These are phyloP conservation scores for Panulirus ornatus DNA, from an alignment of 1,140 invertebrate genomes.

Conservation along the genomic window DNA sequence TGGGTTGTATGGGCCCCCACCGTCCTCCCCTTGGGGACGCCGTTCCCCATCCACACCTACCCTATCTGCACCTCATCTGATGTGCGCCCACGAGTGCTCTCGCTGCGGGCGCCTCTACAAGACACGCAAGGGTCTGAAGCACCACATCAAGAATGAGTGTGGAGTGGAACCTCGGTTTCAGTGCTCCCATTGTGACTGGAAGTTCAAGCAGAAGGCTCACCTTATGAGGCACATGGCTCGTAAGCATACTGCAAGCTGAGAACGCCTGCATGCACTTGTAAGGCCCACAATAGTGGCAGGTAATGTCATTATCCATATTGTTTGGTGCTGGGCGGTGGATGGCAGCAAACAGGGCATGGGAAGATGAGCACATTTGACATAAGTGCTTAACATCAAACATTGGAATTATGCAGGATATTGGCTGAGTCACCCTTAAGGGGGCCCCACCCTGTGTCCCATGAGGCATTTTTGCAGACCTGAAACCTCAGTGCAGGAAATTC, in stretches of 20 bases:
- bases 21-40: conserved; percentile 61
- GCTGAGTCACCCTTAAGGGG: neutral
- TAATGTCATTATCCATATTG: conserved; percentile 49
- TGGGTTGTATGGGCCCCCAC: conserved; percentile 65
- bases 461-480: conserved; percentile 12
- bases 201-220: conserved; percentile 76
- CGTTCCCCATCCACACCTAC: conserved; percentile 64
- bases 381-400: conserved; percentile 15
- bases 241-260: conserved; percentile 71
- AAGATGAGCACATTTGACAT: conserved; percentile 19
- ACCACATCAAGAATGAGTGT: conserved; percentile 76
- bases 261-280: conserved; percentile 28
- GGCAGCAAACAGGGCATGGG: conserved; percentile 14
- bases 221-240: conserved; percentile 74
- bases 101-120: conserved; percentile 75
- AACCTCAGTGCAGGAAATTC: neutral
- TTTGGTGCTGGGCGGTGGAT: conserved; percentile 59
- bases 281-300: conserved; percentile 52
- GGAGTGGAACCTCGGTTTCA: conserved; percentile 78
- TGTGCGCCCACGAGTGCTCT: conserved; percentile 74
- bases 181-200: conserved; percentile 76
- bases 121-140: conserved; percentile 75
- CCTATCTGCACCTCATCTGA: conserved; percentile 45
- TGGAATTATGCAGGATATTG: neutral
- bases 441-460: conserved; percentile 6